Percentiles rank a stretch among this genome's conserved stretches.
phyloP scores from a whole-genome alignment of 2,888 invertebrate species.

The Cephalotes varians region DNA sequence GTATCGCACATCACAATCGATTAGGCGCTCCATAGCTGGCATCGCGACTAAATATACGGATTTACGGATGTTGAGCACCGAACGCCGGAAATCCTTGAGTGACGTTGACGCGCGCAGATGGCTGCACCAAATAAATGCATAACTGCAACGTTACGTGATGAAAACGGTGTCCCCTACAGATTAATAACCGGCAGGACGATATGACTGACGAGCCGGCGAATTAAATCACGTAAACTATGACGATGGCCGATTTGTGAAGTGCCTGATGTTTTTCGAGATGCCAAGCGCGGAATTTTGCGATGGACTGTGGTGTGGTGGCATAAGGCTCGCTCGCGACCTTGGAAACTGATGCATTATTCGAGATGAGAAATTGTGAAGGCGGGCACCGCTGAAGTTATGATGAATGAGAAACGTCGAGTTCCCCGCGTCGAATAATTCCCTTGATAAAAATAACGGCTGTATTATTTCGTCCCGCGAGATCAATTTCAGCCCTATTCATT shows the following conservation, averaged over 20 bases:
- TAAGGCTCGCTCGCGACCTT: conserved; percentile 33
- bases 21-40: conserved; percentile 16
- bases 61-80: conserved; percentile 69
- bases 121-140: conserved; percentile 66
- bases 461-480: conserved; percentile 30
- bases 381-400: conserved; percentile 46
- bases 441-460: conserved; percentile 49
- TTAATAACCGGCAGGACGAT: conserved; percentile 49
- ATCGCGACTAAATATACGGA: conserved; percentile 61
- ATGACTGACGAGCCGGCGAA: conserved; percentile 22
- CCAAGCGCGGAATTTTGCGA: conserved; percentile 26
- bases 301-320: conserved; percentile 16
- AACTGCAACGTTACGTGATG: conserved; percentile 63
- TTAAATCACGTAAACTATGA: conserved; percentile 39
- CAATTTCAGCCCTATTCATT: conserved; percentile 11
- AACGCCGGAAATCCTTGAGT: conserved; percentile 70
- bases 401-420: conserved; percentile 42
- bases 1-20: conserved; percentile 26
- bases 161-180: conserved; percentile 46
- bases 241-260: conserved; percentile 12
- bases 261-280: background rate
- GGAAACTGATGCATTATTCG: conserved; percentile 50
- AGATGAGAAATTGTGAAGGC: conserved; percentile 50
- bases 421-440: conserved; percentile 30
- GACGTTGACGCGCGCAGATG: conserved; percentile 68